Evolutionary conservation across 2,888 invertebrate species (phyloP), one percentile per base, ranked within the genome.

Genomic region (Ectropis crepuscularia): DNA sequence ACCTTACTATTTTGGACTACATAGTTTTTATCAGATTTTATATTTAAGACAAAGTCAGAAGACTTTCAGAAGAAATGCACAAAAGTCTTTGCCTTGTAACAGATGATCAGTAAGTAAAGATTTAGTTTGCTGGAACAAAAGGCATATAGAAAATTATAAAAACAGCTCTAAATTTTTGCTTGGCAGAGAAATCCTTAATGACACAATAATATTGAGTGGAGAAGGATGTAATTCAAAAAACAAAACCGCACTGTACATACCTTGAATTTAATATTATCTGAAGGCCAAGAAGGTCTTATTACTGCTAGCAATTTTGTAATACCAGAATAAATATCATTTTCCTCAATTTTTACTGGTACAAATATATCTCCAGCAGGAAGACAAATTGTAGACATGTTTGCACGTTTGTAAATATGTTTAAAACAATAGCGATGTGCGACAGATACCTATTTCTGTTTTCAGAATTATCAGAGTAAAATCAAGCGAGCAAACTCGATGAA

Each of bases 211-310:
- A 28, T 28, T 4, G 4, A 28, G 16, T 28, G 16, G 16, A 28
- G 16, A 28, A 4, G 16, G 16, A 28, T 28, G 16, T 2, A 28
- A 28, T 28, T 28, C 16, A 28, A 28, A 28, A 28, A 28, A 28
- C 16, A 28, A 28, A 4, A 28, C 16, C 16, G 41, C 41, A 41
- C 7, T 36, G 5, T 28, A 39, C 38, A 72, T 92, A 97, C 97
- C 95, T 96, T 97, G 83, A 95, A 95, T 76, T 94, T 92, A 65
- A 97, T 93, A 75, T 94, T 89, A 70, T 94, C 92, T 65, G 89
- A 76, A 60, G 93, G 85, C 97, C 97, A 98, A 47, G 92, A 76
- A 12, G 97, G 96, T 80, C 96, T 94, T 72, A 97, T 94, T 53
- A 87, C 88, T 85, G 94, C 89, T 63, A 97, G 89, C 76, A 97